Evolutionary conservation across 2,113 vertebrate species (phyloP).

Genomic region (Cygnus buccinator): DNA sequence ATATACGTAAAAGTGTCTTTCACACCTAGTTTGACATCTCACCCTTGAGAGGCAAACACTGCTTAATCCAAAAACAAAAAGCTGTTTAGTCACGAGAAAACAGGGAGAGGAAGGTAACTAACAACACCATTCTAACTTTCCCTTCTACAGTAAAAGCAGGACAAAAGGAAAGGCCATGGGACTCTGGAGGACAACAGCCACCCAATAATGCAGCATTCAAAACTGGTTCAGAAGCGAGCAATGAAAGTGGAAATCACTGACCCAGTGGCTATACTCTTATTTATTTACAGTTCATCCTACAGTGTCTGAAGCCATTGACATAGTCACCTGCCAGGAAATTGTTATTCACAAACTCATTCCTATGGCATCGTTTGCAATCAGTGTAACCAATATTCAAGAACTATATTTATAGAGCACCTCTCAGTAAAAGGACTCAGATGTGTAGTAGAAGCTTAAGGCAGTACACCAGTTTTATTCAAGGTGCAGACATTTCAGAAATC

Average conservation of each 20-base stretch:
- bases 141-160: background rate
- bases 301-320: background rate
- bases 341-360: background rate
- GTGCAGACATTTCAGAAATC: background rate
- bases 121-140: background rate
- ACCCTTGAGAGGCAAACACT: background rate
- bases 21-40: background rate
- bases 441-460: background rate
- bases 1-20: background rate
- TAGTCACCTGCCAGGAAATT: background rate
- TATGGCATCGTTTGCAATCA: background rate
- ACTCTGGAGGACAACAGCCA: background rate
- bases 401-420: background rate
- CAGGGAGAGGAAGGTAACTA: background rate
- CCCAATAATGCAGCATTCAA: background rate
- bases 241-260: background rate
- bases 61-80: background rate
- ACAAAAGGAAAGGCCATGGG: background rate
- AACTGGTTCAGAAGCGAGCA: background rate
- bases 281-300: background rate
- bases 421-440: background rate
- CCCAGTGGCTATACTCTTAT: background rate
- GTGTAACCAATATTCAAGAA: background rate
- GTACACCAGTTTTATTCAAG: background rate
- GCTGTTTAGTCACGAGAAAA: background rate